Evolutionary conservation across 1,140 invertebrate genomes (phyloP), one percentile per base, ranked within the genome.

Genomic region (Triops cancriformis): DNA sequence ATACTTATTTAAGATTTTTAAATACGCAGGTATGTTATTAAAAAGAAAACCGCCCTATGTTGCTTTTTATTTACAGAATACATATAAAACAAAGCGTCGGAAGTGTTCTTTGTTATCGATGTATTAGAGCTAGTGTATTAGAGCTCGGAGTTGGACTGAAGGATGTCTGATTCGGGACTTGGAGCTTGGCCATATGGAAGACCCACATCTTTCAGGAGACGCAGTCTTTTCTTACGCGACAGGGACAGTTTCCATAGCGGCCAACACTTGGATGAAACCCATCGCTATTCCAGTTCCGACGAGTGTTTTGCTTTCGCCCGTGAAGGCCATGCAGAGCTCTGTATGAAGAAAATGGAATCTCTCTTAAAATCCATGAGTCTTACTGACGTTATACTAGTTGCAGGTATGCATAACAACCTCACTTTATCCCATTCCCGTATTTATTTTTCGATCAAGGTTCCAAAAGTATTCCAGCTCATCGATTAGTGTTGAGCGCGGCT

Each of bases 401-500:
- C 78, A 51, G 51, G 79, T 79, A 75, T 23, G 41, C 23, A 5
- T 14, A 26, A 27, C 72, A 42, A 7, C 3, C 26, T 31, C 28
- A 45, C 73, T n/a, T 31, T 72, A 14, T 51, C 10, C 27, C 18
- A 10, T 79, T 28, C 45, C 26, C 77, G 77, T 80, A 85, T 14
- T 83, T 83, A 79, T 83, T 84, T 80, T 84, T 85, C 76, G 72
- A 81, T 84, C 82, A 82, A 83, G 88, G 86, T 77, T 85, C 83
- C 81, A 91, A 90, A 83, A 85, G 86, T 72, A 87, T 91, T 78
- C 85, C 87, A 28, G 90, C 90, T 31, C 90, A 91, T 83, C 86
- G 89, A 76, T 82, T 97, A 78, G 92, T 97, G 77, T 87, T 97
- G 73, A 92, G 93, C 82, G 93, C 94, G 78, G 93, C 92, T 73